phyloP scores from a whole-genome alignment of 2,113 vertebrate genomes.

The Cyphomyrus discorhynchus region DNA sequence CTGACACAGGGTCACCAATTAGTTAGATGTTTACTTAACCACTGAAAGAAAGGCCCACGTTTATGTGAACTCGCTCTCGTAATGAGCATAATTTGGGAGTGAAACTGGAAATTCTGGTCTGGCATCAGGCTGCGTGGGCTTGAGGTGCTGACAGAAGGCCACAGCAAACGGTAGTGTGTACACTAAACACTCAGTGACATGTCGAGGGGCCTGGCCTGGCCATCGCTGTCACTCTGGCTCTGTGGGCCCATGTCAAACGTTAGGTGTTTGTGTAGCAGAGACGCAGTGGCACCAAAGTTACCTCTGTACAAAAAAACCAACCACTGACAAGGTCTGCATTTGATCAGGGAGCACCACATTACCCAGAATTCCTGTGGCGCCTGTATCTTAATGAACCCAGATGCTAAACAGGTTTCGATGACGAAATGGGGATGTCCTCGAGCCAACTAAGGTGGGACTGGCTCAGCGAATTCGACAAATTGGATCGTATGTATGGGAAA shows the following conservation, averaged over 20 bases:
- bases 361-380: background rate
- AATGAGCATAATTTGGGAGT: background rate
- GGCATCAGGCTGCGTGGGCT: background rate
- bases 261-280: background rate
- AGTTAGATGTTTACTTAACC: background rate
- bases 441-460: background rate
- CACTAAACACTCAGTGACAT: background rate
- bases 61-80: background rate
- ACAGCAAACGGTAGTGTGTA: background rate
- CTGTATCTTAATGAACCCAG: background rate
- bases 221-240: background rate
- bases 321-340: background rate
- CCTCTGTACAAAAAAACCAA: background rate
- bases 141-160: background rate
- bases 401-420: background rate
- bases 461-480: background rate
- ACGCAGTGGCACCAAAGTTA: background rate
- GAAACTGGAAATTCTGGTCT: background rate
- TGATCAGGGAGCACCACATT: background rate
- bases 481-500: background rate
- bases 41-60: background rate
- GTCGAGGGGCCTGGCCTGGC: background rate
- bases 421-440: background rate
- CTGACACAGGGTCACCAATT: conserved; percentile 10
- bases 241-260: background rate